Conservation (phyloP, 1,140 invertebrate genomes). For the Diuraphis noxia region DNA sequence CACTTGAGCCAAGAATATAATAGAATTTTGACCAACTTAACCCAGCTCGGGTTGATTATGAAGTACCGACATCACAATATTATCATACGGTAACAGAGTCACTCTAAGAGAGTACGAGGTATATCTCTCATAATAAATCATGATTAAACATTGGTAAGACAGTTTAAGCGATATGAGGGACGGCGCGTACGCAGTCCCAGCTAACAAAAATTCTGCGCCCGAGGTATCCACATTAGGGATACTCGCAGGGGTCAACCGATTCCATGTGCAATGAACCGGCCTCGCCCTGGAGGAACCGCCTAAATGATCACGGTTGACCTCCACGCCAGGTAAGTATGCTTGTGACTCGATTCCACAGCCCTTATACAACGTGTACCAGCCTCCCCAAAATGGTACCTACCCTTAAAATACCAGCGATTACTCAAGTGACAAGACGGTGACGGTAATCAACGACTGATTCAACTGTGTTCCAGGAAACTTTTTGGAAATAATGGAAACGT, state of each 20-base stretch:
- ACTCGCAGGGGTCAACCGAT: conserved; percentile 73
- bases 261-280: conserved; percentile 73
- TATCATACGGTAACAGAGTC: no score
- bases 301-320: conserved; percentile 69
- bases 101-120: no score
- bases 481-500: neutral
- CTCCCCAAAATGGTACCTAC: neutral
- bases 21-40: no score
- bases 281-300: conserved; percentile 71
- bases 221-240: conserved; percentile 72
- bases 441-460: neutral
- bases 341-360: neutral
- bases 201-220: conserved; percentile 73
- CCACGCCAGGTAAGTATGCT: conserved; percentile 70
- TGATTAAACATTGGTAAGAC: no score
- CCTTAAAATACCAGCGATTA: neutral
- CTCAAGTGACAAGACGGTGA: neutral
- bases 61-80: no score
- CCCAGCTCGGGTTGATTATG: no score
- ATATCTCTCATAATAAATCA: no score
- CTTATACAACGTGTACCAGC: neutral
- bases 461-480: neutral
- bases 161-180: no score
- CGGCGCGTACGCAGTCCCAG: conserved; percentile 62
- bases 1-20: no score